These are phyloP conservation scores for Cantharis lateralis DNA, from an alignment of 2,888 invertebrate species.

Conservation along the genomic window DNA sequence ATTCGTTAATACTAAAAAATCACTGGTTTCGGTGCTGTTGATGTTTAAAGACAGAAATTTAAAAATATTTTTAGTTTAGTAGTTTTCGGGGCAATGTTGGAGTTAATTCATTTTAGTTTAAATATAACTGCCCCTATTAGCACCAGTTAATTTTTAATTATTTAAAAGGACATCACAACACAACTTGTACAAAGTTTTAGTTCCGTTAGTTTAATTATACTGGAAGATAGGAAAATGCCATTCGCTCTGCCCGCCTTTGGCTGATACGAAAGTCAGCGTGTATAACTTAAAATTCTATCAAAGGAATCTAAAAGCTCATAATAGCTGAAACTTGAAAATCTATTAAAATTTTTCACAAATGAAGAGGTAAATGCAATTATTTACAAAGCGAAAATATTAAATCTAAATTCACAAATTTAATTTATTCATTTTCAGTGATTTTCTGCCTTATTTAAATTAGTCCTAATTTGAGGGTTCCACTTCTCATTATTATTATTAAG, in stretches of 20 bases:
- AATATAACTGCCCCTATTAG: background rate
- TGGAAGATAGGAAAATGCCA: background rate
- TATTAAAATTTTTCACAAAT: background rate
- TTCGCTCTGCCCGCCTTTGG: background rate
- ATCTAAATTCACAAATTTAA: background rate
- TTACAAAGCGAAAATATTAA: background rate
- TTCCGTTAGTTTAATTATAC: background rate
- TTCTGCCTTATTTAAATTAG: background rate
- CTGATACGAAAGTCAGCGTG: background rate
- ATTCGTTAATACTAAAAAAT: no score
- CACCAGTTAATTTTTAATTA: background rate
- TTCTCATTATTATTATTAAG: background rate
- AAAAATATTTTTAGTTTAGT: background rate
- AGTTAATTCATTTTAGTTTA: background rate
- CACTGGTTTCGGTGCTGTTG: no score
- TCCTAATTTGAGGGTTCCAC: background rate
- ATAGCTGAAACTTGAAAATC: background rate
- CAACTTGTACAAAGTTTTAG: background rate
- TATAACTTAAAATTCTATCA: background rate
- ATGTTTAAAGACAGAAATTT: no score
- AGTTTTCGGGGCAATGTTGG: background rate
- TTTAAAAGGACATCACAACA: background rate
- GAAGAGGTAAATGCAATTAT: background rate
- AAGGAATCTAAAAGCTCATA: background rate
- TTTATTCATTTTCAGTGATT: background rate